Evolutionary conservation across 2,888 invertebrate species (phyloP).

Genomic region (Crepidodera aurea): DNA sequence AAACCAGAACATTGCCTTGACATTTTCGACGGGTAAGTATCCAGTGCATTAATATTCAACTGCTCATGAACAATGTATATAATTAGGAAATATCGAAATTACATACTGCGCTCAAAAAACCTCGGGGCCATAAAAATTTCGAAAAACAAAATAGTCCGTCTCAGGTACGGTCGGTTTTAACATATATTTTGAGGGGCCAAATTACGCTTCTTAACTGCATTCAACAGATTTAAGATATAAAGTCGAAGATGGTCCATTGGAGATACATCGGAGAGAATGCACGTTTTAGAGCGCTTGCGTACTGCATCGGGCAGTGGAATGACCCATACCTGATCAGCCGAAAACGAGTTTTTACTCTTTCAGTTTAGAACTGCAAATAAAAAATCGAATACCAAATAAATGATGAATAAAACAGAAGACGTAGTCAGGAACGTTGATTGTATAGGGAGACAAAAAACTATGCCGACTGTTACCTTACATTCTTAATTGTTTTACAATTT

Average conservation of each 20-base stretch:
- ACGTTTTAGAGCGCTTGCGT: constrained; percentile 43
- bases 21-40: constrained; percentile 22
- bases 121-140: constrained; percentile 18
- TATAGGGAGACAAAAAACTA: constrained; percentile 25
- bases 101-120: constrained; percentile 19
- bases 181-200: constrained; percentile 25
- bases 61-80: constrained; percentile 26
- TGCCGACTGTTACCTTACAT: constrained; percentile 23
- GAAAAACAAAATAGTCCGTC: constrained; percentile 21
- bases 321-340: constrained; percentile 57
- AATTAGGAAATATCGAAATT: constrained; percentile 28
- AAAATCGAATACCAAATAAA: constrained; percentile 50
- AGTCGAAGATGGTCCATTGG: constrained; percentile 27
- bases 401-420: constrained; percentile 50
- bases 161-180: constrained; percentile 16
- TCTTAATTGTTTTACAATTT: constrained; percentile 27
- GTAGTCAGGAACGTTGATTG: constrained; percentile 35
- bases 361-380: constrained; percentile 52
- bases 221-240: constrained; percentile 28
- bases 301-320: constrained; percentile 54
- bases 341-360: constrained; percentile 57
- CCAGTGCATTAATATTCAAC: constrained; percentile 22
- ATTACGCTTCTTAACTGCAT: constrained; percentile 27
- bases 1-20: constrained; percentile 26
- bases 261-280: constrained; percentile 32